phyloP scores from a whole-genome alignment of 2,797 vertebrate genomes.

The Gymnopithys bicolor region DNA sequence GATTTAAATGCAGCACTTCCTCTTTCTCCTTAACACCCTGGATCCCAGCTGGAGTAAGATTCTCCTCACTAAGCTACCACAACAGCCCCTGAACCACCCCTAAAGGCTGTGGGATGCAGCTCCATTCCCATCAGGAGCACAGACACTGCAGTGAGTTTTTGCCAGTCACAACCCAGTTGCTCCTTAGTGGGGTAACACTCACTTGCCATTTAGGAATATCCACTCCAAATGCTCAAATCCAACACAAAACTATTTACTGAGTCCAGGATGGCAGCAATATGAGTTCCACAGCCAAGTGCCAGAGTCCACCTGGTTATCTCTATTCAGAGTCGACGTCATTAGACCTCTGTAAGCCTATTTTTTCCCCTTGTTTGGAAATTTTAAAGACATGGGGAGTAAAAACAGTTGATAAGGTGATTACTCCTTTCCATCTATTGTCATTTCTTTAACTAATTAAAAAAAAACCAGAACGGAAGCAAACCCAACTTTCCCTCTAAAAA shows the following conservation, averaged over 20 bases:
- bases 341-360: not conserved
- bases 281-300: not conserved
- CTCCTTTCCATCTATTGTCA: not conserved
- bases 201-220: not conserved
- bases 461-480: not conserved
- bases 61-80: not conserved
- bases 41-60: not conserved
- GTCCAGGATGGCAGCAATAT: not conserved
- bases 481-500: not conserved
- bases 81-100: not conserved
- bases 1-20: not conserved
- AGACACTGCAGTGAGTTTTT: not conserved
- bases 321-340: rapidly evolving
- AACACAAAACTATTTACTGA: rapidly evolving
- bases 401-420: not conserved
- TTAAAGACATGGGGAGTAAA: not conserved
- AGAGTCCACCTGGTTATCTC: not conserved
- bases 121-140: not conserved
- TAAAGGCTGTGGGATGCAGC: not conserved
- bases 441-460: not conserved
- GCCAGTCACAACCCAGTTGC: not conserved
- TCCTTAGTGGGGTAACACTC: not conserved
- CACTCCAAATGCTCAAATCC: not conserved
- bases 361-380: not conserved
- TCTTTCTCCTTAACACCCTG: not conserved